Percentiles rank a stretch among this genome's conserved stretches.
Evolutionary conservation across 2,797 vertebrate genomes (phyloP).

Genomic region (Urophycis tenuis): DNA sequence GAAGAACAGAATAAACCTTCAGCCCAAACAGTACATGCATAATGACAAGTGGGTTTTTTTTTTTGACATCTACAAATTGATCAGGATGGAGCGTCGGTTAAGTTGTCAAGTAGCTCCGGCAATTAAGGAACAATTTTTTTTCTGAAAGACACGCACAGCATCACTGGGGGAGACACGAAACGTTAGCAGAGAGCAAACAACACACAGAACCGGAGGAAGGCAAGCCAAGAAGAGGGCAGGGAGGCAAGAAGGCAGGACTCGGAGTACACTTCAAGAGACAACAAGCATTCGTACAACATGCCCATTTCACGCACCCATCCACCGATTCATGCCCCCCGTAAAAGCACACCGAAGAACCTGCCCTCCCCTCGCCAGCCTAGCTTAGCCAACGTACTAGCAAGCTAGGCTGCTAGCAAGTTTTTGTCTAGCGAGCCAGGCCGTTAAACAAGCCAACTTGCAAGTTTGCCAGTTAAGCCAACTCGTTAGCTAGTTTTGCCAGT

Average conservation of each 20-base stretch:
- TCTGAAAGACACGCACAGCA: not conserved
- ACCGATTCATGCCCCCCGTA: not conserved
- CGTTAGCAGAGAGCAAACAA: not conserved
- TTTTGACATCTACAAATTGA: no score
- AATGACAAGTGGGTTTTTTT: not conserved
- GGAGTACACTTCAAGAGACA: not conserved
- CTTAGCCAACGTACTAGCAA: constrained; percentile 30
- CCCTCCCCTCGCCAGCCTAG: constrained; percentile 5
- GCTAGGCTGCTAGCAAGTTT: constrained; percentile 15
- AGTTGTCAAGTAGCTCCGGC: not conserved
- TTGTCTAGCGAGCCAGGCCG: constrained; percentile 59
- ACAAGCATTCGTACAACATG: not conserved
- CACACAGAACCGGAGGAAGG: not conserved
- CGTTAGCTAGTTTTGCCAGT: not conserved
- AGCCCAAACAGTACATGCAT: not conserved
- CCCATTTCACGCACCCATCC: not conserved
- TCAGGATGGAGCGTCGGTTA: not conserved
- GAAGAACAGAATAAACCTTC: not conserved
- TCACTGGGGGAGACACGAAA: no score
- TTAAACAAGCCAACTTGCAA: not conserved
- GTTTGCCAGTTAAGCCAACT: no score
- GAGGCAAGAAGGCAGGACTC: not conserved
- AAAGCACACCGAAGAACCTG: constrained; percentile 37
- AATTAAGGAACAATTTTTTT: not conserved
- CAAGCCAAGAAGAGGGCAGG: not conserved